Evolutionary conservation across 1,140 invertebrate genomes (phyloP).

Genomic region (Camponotus pennsylvanicus): DNA sequence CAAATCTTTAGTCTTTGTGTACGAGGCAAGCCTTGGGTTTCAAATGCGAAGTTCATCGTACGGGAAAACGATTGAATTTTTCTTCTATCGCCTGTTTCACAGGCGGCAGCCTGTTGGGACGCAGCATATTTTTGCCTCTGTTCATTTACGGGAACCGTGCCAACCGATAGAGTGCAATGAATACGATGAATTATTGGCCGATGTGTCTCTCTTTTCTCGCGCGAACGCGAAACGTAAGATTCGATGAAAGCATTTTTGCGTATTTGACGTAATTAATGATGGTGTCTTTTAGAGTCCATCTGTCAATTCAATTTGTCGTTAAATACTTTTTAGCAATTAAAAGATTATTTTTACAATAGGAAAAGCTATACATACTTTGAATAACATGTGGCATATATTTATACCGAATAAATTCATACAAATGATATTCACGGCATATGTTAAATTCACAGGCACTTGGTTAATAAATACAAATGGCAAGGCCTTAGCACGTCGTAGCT

Average conservation of each 20-base stretch:
- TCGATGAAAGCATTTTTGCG: slow-evolving; percentile 7
- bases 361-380: not conserved
- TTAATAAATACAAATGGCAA: slow-evolving; percentile 35
- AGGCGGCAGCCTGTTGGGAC: not conserved
- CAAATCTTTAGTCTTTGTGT: not conserved
- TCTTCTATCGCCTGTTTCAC: slow-evolving; percentile 52
- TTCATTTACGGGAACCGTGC: slow-evolving; percentile 58
- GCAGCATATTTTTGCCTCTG: slow-evolving; percentile 36
- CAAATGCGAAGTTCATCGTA: slow-evolving; percentile 40
- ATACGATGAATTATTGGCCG: slow-evolving; percentile 53
- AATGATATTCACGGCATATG: not conserved
- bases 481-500: not conserved
- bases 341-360: not conserved
- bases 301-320: slow-evolving; percentile 16
- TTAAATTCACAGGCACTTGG: not conserved
- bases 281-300: not conserved
- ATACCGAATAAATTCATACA: not conserved
- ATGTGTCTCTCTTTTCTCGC: slow-evolving; percentile 20
- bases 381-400: no score
- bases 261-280: slow-evolving; percentile 6
- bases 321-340: slow-evolving; percentile 27
- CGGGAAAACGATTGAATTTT: slow-evolving; percentile 52
- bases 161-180: slow-evolving; percentile 48
- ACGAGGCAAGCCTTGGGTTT: slow-evolving; percentile 2
- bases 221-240: slow-evolving; percentile 45